phyloP scores from a whole-genome alignment of 1,140 invertebrate species.

The Papilio glaucus region DNA sequence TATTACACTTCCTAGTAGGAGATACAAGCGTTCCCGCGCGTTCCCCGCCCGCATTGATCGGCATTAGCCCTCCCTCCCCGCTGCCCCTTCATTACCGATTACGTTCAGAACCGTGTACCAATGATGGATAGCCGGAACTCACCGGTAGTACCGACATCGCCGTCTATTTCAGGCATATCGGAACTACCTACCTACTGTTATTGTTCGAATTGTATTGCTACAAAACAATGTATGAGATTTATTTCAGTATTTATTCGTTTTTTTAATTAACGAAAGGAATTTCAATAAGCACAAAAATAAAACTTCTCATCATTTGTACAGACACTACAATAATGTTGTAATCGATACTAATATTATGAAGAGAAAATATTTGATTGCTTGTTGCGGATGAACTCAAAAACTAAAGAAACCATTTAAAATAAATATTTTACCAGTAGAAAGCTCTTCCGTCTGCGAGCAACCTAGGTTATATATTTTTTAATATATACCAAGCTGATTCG shows the following conservation, averaged over 20 bases:
- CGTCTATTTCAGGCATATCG: conserved; percentile 43
- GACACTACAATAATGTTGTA: no score
- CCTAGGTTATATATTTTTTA: no score
- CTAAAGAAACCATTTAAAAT: no score
- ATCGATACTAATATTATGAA: no score
- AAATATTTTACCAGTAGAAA: no score
- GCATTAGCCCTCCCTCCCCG: conserved; percentile 6
- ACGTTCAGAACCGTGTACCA: conserved; percentile 57
- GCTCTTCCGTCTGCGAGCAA: no score
- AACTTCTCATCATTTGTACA: no score
- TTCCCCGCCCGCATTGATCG: conserved; percentile 46
- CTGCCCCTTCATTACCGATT: conserved; percentile 56
- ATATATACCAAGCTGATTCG: no score
- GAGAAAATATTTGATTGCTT: no score
- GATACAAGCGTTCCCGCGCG: conserved; percentile 22
- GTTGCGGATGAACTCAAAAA: no score
- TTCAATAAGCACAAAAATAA: no score
- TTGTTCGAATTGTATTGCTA: not conserved
- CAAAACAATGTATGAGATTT: not conserved
- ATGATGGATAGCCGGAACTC: conserved; percentile 71
- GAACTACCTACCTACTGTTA: conserved; percentile 9
- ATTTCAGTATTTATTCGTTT: not conserved
- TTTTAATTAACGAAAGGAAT: no score
- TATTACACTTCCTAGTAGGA: conserved; percentile 19
- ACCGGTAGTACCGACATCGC: conserved; percentile 44